Evolutionary conservation across 2,113 vertebrate species (phyloP).

Genomic region (Callocephalon fimbriatum): DNA sequence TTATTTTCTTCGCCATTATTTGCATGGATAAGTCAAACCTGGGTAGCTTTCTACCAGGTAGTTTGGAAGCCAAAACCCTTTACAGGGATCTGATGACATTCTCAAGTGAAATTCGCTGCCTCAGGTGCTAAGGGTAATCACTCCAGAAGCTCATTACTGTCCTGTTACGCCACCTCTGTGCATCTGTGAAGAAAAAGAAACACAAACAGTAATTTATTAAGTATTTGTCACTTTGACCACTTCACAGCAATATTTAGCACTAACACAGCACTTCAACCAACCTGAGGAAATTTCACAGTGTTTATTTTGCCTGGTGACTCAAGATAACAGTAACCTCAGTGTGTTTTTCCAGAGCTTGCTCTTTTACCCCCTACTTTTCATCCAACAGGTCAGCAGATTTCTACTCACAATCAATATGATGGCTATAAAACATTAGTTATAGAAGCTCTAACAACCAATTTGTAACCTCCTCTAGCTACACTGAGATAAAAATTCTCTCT

Average conservation of each 20-base stretch:
- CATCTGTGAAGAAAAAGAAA: background rate
- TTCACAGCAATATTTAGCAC: background rate
- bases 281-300: background rate
- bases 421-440: background rate
- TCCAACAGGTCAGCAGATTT: background rate
- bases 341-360: background rate
- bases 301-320: background rate
- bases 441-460: too few species aligned
- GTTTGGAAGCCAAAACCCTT: background rate
- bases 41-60: background rate
- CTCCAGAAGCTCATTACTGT: background rate
- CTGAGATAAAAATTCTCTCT: too few species aligned
- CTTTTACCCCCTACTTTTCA: background rate
- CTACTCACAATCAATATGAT: fast-evolving
- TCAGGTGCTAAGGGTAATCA: background rate
- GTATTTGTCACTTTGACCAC: constrained; percentile 11
- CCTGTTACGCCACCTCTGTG: background rate
- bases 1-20: background rate
- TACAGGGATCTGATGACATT: background rate
- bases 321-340: background rate
- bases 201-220: background rate
- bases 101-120: background rate
- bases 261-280: background rate
- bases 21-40: background rate
- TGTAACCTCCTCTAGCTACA: too few species aligned